A percentile compares a stretch with the other conserved stretches of the same genome.
These are phyloP conservation scores for Helostoma temminkii DNA, from an alignment of 2,797 vertebrate genomes.

Conservation along the genomic window DNA sequence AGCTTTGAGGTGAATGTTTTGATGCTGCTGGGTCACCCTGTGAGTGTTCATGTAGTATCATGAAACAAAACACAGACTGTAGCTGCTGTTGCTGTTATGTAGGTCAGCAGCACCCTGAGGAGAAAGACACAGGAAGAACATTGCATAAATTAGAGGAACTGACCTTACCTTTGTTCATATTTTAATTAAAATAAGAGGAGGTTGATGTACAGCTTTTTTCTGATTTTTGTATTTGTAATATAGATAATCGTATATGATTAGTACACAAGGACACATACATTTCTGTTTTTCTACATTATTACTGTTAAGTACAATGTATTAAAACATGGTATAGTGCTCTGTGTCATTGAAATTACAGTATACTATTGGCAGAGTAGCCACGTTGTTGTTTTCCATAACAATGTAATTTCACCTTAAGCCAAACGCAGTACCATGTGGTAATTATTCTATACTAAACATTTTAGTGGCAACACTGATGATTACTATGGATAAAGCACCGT, in stretches of 20 bases:
- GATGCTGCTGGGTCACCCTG: conserved; percentile 38
- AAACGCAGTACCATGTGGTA: no score
- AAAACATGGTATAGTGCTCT: no score
- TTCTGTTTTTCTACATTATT: no score
- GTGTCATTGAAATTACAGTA: no score
- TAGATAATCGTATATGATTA: conserved; percentile 16
- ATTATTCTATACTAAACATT: no score
- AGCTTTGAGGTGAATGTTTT: conserved; percentile 42
- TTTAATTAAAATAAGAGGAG: conserved; percentile 8
- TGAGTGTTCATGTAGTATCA: conserved; percentile 19
- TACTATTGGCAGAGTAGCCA: no score
- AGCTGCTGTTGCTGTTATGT: conserved; percentile 44
- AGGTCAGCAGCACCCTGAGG: conserved; percentile 48
- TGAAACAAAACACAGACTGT: conserved; percentile 15
- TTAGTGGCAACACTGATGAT: no score
- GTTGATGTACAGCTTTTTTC: conserved; percentile 1
- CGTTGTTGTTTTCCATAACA: no score
- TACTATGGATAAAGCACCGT: no score
- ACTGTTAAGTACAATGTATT: no score
- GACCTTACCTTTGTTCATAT: conserved; percentile 29
- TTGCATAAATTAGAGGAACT: conserved; percentile 46
- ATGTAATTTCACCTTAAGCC: no score
- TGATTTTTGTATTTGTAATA: no score
- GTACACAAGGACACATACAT: conserved; percentile 34
- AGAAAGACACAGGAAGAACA: conserved; percentile 30